Conservation (phyloP, 1,140 invertebrate genomes). For the Zaprionus camerounensis region DNA sequence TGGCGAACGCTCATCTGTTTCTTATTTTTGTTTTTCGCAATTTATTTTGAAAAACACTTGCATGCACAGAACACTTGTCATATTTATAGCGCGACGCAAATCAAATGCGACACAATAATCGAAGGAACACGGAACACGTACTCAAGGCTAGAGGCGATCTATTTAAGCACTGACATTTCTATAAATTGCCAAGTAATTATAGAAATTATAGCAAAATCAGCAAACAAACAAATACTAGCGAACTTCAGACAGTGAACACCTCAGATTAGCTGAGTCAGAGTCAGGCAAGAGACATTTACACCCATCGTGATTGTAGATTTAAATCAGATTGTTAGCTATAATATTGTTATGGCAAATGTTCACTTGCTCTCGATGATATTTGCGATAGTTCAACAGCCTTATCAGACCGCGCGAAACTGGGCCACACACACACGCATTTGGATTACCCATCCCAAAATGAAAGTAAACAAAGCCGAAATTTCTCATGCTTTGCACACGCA, state of each 20-base stretch:
- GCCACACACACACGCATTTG: conserved; percentile 36
- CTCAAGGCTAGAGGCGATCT: conserved; percentile 8
- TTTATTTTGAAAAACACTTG: conserved; percentile 37
- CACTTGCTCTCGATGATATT: neutral
- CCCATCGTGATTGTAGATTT: neutral
- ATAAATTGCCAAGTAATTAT: conserved; percentile 19
- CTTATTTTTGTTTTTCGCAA: conserved; percentile 17
- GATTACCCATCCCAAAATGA: conserved; percentile 34
- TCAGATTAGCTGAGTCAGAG: conserved; percentile 33
- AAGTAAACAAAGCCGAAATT: conserved; percentile 49
- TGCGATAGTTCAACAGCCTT: conserved; percentile 13
- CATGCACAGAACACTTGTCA: neutral
- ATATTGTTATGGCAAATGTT: conserved; percentile 4
- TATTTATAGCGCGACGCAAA: conserved; percentile 20
- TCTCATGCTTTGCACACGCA: conserved; percentile 37
- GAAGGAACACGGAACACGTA: conserved; percentile 38
- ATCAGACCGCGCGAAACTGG: conserved; percentile 33
- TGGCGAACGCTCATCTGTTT: neutral
- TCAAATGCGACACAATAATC: conserved; percentile 20
- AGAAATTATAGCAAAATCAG: neutral
- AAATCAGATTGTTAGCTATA: neutral
- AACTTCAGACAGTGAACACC: conserved; percentile 31
- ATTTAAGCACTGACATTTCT: conserved; percentile 16
- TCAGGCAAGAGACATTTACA: conserved; percentile 14
- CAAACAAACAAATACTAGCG: neutral